A percentile compares a stretch with the other conserved stretches of the same genome.
Evolutionary conservation across 2,888 invertebrate species (phyloP).

Genomic region (Folsomia manolachei): DNA sequence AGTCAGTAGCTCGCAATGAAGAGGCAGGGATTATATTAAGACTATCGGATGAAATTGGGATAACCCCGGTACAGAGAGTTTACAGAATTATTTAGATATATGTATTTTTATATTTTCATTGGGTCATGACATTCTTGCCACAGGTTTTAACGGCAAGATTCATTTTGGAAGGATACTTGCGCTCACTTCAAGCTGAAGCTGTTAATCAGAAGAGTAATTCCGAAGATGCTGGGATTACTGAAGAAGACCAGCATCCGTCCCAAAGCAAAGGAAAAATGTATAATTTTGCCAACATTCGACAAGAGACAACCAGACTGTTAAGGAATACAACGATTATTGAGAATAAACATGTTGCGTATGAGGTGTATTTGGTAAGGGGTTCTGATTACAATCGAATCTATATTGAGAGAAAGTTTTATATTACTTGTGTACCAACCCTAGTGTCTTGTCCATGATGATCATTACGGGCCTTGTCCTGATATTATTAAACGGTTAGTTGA

Average conservation of each 20-base stretch:
- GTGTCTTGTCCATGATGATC: slow-evolving; percentile 76
- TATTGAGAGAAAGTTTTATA: too few relatives aligned
- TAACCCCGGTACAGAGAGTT: slow-evolving; percentile 63
- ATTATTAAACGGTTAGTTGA: slow-evolving; percentile 73
- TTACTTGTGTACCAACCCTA: slow-evolving; percentile 53
- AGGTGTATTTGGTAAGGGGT: slow-evolving; percentile 67
- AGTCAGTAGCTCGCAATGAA: slow-evolving; percentile 23
- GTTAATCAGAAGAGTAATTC: not conserved
- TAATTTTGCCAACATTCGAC: slow-evolving; percentile 52
- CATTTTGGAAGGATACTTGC: slow-evolving; percentile 57
- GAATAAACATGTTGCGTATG: slow-evolving; percentile 68
- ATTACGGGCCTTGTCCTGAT: slow-evolving; percentile 79
- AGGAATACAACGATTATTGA: slow-evolving; percentile 71
- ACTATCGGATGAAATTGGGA: slow-evolving; percentile 59
- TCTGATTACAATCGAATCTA: not conserved
- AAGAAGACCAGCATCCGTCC: not conserved
- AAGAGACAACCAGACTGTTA: slow-evolving; percentile 59
- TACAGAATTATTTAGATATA: too few relatives aligned
- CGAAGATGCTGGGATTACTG: not conserved
- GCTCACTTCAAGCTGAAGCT: slow-evolving; percentile 55
- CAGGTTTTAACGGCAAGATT: slow-evolving; percentile 63
- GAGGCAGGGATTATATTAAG: slow-evolving; percentile 62
- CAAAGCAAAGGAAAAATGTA: not conserved
- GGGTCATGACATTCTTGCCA: too few relatives aligned
- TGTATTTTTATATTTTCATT: too few relatives aligned